phyloP scores from a whole-genome alignment of 1,140 invertebrate species.

The Apolygus lucorum region DNA sequence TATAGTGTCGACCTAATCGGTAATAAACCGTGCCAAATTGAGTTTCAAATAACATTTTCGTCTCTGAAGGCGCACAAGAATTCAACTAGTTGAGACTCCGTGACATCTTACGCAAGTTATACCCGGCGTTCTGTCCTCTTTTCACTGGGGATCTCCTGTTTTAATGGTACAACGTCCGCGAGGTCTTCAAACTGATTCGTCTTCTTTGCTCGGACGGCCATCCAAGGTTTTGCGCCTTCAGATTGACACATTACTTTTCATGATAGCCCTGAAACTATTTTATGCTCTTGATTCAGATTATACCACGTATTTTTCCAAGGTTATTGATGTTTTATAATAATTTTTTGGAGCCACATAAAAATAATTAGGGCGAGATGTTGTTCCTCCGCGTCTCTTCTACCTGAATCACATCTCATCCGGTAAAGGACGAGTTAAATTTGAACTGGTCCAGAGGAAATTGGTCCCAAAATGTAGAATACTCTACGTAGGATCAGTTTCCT shows the following conservation, averaged over 20 bases:
- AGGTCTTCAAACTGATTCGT: conserved; percentile 6
- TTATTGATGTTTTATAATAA: too few relatives aligned
- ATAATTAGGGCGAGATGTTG: too few relatives aligned
- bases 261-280: too few relatives aligned
- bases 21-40: conserved; percentile 26
- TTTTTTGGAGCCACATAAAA: too few relatives aligned
- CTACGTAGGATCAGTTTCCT: too few relatives aligned
- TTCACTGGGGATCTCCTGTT: not conserved
- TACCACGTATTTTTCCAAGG: too few relatives aligned
- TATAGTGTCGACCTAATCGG: conserved; percentile 20
- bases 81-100: conserved; percentile 18
- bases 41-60: conserved; percentile 26
- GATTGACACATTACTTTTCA: not conserved
- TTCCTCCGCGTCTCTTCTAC: too few relatives aligned
- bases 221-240: not conserved
- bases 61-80: conserved; percentile 3
- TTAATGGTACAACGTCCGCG: not conserved
- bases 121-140: not conserved
- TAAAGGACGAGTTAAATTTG: too few relatives aligned
- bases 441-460: too few relatives aligned
- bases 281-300: too few relatives aligned
- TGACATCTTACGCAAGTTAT: conserved; percentile 9
- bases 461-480: too few relatives aligned
- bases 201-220: not conserved
- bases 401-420: too few relatives aligned